phyloP scores from a whole-genome alignment of 2,888 invertebrate species.

The Drosophila pegasa region DNA sequence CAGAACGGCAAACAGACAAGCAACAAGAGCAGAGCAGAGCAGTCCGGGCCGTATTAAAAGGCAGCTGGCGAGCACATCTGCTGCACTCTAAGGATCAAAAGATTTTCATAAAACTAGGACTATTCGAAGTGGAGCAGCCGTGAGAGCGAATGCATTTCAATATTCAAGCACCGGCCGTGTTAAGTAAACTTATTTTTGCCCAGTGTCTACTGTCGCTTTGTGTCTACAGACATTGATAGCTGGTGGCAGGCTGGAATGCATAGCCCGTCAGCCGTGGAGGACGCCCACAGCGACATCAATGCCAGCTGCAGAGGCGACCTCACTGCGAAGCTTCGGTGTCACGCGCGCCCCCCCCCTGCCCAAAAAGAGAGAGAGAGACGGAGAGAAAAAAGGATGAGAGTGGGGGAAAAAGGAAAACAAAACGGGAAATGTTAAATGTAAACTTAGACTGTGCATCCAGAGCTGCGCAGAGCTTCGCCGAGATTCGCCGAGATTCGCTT shows the following conservation, averaged over 20 bases:
- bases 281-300: constrained; percentile 4
- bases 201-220: neutral
- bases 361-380: neutral
- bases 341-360: constrained; percentile 32
- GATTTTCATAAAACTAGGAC: constrained; percentile 13
- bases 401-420: neutral
- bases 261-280: constrained; percentile 5
- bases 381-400: neutral
- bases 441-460: constrained; percentile 23
- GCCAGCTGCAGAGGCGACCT: neutral
- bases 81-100: constrained; percentile 14
- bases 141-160: constrained; percentile 15
- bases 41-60: neutral
- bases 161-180: constrained; percentile 7
- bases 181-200: constrained; percentile 11
- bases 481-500: constrained; percentile 40
- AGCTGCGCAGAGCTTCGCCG: too few relatives aligned
- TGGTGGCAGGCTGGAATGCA: constrained; percentile 12
- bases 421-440: constrained; percentile 7
- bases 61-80: neutral
- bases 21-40: neutral
- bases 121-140: neutral
- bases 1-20: too few relatives aligned
- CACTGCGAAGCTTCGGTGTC: constrained; percentile 8
- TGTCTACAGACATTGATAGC: constrained; percentile 17